Percentiles rank a stretch among this genome's conserved stretches.
Evolutionary conservation across 1,140 invertebrate genomes (phyloP).

Genomic region (Eupristina koningsbergeri): DNA sequence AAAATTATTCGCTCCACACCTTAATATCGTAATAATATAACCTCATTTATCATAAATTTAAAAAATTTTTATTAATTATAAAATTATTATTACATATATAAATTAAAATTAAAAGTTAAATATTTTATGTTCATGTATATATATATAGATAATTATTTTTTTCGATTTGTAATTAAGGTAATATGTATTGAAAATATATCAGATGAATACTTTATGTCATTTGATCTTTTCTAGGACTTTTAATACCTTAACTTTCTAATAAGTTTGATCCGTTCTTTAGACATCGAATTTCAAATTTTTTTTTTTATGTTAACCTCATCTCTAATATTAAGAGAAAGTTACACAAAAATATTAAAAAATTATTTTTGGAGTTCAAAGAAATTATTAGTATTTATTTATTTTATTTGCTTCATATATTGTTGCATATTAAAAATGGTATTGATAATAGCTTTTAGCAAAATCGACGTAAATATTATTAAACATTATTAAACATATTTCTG

Average conservation of each 20-base stretch:
- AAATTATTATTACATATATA: no score
- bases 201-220: neutral
- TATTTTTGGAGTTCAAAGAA: neutral
- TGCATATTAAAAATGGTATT: no score
- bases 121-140: no score
- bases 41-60: no score
- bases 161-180: neutral
- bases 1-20: no score
- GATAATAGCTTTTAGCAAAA: no score
- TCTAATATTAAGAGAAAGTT: conserved; percentile 12
- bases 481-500: no score
- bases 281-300: neutral
- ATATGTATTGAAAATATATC: neutral
- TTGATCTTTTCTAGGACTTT: neutral
- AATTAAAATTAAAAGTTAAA: no score
- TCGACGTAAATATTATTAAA: no score
- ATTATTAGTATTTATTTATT: neutral
- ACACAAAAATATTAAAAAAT: neutral
- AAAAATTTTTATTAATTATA: no score
- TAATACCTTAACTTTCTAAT: neutral
- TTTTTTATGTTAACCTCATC: neutral
- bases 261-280: neutral
- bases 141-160: neutral
- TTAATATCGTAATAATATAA: no score
- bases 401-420: neutral